Conservation (phyloP, 2,888 invertebrate genomes). For the Apamea epomidion region DNA sequence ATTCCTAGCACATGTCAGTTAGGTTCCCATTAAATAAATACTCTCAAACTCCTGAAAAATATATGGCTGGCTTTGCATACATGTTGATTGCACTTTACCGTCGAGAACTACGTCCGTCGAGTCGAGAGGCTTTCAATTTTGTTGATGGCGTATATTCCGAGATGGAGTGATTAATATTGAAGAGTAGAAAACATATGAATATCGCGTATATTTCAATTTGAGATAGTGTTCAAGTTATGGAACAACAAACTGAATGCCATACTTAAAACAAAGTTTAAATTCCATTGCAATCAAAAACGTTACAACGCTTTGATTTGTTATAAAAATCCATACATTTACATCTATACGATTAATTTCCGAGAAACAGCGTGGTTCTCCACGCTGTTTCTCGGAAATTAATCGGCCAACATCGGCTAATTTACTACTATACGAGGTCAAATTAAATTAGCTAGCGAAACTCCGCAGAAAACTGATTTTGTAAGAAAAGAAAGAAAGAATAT, state of each 20-base stretch:
- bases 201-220: background rate
- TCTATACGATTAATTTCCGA: too few species aligned
- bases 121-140: slow-evolving; percentile 37
- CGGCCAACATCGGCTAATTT: too few species aligned
- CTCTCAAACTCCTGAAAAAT: slow-evolving; percentile 7
- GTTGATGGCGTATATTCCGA: slow-evolving; percentile 27
- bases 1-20: background rate
- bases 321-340: too few species aligned
- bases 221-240: background rate
- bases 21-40: slow-evolving; percentile 8
- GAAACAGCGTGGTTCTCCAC: too few species aligned
- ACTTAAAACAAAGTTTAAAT: too few species aligned
- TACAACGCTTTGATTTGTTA: background rate
- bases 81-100: slow-evolving; percentile 24
- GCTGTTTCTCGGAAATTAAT: too few species aligned
- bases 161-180: slow-evolving; percentile 20
- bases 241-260: background rate
- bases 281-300: background rate
- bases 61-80: background rate
- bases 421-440: too few species aligned
- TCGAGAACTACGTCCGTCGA: background rate
- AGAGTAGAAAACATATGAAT: slow-evolving; percentile 12
- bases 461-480: too few species aligned
- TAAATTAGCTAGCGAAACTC: too few species aligned
- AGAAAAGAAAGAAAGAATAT: too few species aligned